Percentiles rank a stretch among this genome's conserved stretches.
These are phyloP conservation scores for Micropoecilia bifurca DNA, from an alignment of 2,797 vertebrate species.

Conservation along the genomic window DNA sequence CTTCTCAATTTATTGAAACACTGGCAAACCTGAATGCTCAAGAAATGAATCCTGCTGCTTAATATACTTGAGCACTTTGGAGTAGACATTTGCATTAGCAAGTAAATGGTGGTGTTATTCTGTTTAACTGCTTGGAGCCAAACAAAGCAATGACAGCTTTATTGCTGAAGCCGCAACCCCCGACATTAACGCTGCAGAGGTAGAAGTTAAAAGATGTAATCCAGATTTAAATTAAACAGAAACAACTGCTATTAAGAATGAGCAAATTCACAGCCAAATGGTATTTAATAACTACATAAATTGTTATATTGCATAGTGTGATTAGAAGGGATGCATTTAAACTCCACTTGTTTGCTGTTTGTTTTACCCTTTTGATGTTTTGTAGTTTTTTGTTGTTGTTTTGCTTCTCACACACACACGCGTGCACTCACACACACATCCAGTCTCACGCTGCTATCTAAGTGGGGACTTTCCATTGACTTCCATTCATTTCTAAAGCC, in stretches of 20 bases:
- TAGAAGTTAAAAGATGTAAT: background rate
- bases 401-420: background rate
- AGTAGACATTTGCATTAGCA: background rate
- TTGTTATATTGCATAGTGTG: background rate
- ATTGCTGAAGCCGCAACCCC: background rate
- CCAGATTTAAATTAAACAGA: background rate
- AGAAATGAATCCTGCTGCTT: background rate
- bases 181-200: background rate
- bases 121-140: background rate
- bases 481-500: too few relatives aligned
- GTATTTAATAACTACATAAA: background rate
- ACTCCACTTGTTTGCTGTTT: background rate
- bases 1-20: background rate
- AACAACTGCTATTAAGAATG: background rate
- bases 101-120: background rate
- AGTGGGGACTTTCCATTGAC: too few relatives aligned
- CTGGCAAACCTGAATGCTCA: background rate
- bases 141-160: slow-evolving; percentile 1
- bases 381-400: background rate
- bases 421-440: too few relatives aligned
- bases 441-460: too few relatives aligned
- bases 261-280: background rate
- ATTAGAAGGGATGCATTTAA: background rate
- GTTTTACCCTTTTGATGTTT: background rate
- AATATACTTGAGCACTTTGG: background rate